Evolutionary conservation across 2,797 vertebrate genomes (phyloP).

Genomic region (Thripadectes ignobilis): DNA sequence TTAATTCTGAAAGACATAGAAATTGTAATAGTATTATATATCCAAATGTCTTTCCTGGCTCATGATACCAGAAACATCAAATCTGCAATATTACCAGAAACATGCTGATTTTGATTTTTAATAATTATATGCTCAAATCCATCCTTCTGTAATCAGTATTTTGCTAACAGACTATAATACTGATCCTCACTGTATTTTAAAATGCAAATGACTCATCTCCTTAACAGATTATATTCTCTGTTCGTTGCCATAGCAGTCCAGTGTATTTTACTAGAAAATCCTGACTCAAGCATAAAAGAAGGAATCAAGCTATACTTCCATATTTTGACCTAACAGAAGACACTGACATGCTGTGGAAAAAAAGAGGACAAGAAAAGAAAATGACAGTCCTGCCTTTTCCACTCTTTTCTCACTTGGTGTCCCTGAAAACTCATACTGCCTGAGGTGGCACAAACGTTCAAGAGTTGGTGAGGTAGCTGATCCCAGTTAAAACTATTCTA

Average conservation of each 20-base stretch:
- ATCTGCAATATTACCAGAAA: neutral
- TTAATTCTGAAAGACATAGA: neutral
- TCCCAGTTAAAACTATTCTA: neutral
- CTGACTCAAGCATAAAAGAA: neutral
- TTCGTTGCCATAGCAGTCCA: neutral
- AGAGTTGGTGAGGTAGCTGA: neutral
- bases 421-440: neutral
- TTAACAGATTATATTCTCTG: slow-evolving; percentile 7
- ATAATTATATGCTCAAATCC: slow-evolving; percentile 18
- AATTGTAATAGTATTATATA: neutral
- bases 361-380: neutral
- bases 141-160: neutral
- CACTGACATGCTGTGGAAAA: neutral
- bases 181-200: slow-evolving; percentile 30
- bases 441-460: neutral
- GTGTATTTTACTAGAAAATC: slow-evolving; percentile 14
- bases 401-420: neutral
- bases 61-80: neutral
- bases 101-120: neutral
- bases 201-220: slow-evolving; percentile 34
- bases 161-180: neutral
- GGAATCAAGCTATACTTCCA: neutral
- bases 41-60: neutral
- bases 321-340: neutral
- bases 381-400: neutral